These are phyloP conservation scores for Drosophila atroscutellata DNA, from an alignment of 2,888 invertebrate species.

Conservation along the genomic window DNA sequence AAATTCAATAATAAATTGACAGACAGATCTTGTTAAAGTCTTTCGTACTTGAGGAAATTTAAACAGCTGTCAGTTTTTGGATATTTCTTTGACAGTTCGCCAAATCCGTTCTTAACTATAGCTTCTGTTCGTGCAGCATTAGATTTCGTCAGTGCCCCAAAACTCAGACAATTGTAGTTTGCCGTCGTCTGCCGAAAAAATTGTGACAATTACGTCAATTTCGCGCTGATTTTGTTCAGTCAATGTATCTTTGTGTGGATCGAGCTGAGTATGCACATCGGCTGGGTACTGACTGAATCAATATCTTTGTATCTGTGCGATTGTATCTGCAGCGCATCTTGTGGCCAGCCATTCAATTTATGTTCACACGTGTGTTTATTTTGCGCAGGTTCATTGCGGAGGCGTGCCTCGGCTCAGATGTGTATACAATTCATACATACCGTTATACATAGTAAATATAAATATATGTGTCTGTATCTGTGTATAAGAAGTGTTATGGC, in stretches of 20 bases:
- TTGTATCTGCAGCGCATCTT: conserved; percentile 68
- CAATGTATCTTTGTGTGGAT: conserved; percentile 12
- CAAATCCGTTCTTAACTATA: conserved; percentile 42
- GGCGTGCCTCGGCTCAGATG: conserved; percentile 44
- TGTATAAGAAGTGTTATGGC: conserved; percentile 68
- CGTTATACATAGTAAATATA: conserved; percentile 20
- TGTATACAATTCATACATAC: conserved; percentile 12
- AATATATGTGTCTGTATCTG: conserved; percentile 4
- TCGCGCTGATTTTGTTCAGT: conserved; percentile 66
- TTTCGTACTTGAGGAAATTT: not conserved
- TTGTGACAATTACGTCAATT: conserved; percentile 78
- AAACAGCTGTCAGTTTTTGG: conserved; percentile 22
- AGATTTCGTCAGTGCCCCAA: conserved; percentile 25
- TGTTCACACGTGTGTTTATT: conserved; percentile 78
- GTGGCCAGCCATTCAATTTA: conserved; percentile 63
- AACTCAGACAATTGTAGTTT: conserved; percentile 19
- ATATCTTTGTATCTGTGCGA: conserved; percentile 24
- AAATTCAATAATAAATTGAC: not conserved
- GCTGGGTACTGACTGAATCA: conserved; percentile 1
- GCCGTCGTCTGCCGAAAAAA: conserved; percentile 35
- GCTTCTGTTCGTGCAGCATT: conserved; percentile 11
- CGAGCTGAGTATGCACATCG: not conserved
- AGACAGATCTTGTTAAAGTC: conserved; percentile 4
- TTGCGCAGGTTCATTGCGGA: conserved; percentile 55
- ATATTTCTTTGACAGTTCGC: conserved; percentile 30